phyloP scores from a whole-genome alignment of 2,113 vertebrate species.

The Hoplias malabaricus region DNA sequence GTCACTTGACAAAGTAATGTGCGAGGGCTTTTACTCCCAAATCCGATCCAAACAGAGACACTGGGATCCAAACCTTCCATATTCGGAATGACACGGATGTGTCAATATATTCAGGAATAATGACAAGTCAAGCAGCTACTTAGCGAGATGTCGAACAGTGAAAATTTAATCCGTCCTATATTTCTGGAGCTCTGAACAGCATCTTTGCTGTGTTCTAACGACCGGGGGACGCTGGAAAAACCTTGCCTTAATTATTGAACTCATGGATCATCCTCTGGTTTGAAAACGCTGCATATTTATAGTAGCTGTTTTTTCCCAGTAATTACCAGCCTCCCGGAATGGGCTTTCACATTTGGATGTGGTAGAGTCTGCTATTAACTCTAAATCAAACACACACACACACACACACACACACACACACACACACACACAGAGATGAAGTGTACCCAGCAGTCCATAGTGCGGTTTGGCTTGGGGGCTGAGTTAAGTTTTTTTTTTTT shows the following conservation, averaged over 20 bases:
- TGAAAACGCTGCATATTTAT: conserved; percentile 1
- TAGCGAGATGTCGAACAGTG: conserved; percentile 51
- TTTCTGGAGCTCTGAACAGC: neutral
- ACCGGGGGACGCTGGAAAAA: neutral
- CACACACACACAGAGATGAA: neutral
- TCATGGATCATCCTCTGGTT: conserved; percentile 1
- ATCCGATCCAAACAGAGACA: neutral
- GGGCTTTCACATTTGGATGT: conserved; percentile 12
- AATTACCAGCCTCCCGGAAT: neutral
- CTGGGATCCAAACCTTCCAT: neutral
- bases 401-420: conserved; percentile 10
- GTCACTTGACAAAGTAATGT: neutral
- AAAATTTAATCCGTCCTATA: neutral
- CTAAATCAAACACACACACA: conserved; percentile 6
- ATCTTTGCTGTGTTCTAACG: neutral
- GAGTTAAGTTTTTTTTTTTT: neutral
- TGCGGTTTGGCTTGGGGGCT: neutral
- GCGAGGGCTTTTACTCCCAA: neutral
- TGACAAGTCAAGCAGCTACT: conserved; percentile 45
- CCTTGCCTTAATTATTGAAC: neutral
- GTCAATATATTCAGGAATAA: neutral
- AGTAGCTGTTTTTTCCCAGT: conserved; percentile 12
- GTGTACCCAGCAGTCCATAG: neutral
- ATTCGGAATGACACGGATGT: neutral
- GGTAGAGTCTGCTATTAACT: neutral